Percentiles rank a stretch among this genome's conserved stretches.
phyloP scores from a whole-genome alignment of 2,888 invertebrate species.

The Seladonia tumulorum region DNA sequence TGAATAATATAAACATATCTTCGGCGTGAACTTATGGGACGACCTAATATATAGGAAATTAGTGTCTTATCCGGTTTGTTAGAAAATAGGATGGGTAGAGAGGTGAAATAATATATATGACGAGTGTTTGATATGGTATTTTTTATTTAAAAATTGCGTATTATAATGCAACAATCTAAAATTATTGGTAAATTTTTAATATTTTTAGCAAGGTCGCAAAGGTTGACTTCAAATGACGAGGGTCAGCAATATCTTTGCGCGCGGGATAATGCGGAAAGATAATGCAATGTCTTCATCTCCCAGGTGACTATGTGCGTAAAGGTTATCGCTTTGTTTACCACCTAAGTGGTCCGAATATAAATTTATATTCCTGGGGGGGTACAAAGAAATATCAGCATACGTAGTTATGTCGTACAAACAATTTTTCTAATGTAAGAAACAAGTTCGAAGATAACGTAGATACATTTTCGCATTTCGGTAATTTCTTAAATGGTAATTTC shows the following conservation, averaged over 20 bases:
- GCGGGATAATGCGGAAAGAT: slow-evolving; percentile 49
- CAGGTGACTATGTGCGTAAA: slow-evolving; percentile 64
- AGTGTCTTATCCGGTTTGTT: neutral
- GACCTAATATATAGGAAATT: neutral
- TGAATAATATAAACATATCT: too few species aligned
- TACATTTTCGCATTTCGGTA: neutral
- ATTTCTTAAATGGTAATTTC: neutral
- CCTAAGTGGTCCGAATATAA: slow-evolving; percentile 29
- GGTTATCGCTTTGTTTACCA: slow-evolving; percentile 66
- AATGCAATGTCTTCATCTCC: slow-evolving; percentile 44
- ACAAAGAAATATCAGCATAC: slow-evolving; percentile 4
- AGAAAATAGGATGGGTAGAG: neutral
- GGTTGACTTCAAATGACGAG: slow-evolving; percentile 28
- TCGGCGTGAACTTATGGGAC: too few species aligned
- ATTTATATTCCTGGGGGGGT: slow-evolving; percentile 56
- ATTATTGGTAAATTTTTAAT: neutral
- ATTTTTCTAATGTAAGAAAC: slow-evolving; percentile 13
- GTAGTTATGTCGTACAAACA: neutral
- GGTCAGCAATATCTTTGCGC: slow-evolving; percentile 53
- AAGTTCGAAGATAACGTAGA: neutral
- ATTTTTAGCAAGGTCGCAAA: slow-evolving; percentile 15
- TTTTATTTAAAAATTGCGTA: slow-evolving; percentile 4
- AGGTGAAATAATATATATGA: neutral
- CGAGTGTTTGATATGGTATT: neutral
- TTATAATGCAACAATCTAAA: slow-evolving; percentile 12